phyloP scores from a whole-genome alignment of 2,888 invertebrate genomes.

The Heteromyza rotundicornis region DNA sequence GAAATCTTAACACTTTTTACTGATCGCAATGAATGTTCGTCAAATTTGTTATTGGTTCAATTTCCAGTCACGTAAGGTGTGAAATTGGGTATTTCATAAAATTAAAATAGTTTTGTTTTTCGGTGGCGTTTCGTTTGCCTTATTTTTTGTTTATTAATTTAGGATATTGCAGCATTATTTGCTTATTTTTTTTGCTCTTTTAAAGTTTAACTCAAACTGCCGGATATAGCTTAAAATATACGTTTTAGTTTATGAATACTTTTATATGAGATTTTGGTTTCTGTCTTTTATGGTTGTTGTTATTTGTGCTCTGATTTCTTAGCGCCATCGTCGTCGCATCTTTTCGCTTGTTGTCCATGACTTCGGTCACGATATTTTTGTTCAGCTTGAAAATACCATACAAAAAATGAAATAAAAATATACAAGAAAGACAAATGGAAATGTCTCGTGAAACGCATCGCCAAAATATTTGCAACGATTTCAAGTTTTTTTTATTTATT shows the following conservation, averaged over 20 bases:
- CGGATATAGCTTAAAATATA: background rate
- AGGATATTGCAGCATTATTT: background rate
- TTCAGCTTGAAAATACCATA: background rate
- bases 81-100: too few relatives aligned
- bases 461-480: too few relatives aligned
- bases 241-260: background rate
- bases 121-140: too few relatives aligned
- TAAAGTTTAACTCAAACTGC: background rate
- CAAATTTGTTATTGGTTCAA: background rate
- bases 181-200: background rate
- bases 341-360: background rate
- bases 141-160: too few relatives aligned
- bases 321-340: background rate
- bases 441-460: background rate
- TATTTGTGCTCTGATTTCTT: background rate
- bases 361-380: constrained; percentile 7
- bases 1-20: too few relatives aligned
- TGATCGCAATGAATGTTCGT: background rate
- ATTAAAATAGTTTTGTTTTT: too few relatives aligned
- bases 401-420: background rate
- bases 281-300: background rate
- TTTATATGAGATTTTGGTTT: too few relatives aligned
- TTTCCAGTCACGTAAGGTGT: too few relatives aligned
- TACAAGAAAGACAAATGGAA: background rate
- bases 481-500: too few relatives aligned